Evolutionary conservation across 2,888 invertebrate genomes (phyloP), one percentile per base, ranked within the genome.

Genomic region (Tinea trinotella): DNA sequence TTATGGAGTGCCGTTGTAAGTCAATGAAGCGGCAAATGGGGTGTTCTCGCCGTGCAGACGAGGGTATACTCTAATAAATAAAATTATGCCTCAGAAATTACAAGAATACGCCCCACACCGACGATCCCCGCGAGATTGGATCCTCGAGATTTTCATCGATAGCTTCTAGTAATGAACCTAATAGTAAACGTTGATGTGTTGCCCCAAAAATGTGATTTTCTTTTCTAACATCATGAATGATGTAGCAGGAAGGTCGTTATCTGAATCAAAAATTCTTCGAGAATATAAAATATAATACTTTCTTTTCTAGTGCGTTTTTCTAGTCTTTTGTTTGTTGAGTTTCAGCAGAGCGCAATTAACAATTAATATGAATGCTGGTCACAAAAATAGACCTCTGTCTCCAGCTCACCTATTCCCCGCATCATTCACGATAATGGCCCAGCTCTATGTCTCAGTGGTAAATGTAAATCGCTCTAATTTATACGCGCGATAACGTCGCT

Each of bases 11-110:
- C 76, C 83, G 83, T 84, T 84, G 85, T 85, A 84, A 85, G 85
- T 85, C 85, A 84, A 85, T 85, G 85, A 84, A 76, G 83, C 83
- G 82, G 80, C 69, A 84, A 85, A 85, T 85, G 77, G 85, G 84
- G 82, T 82, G 77, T 76, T 80, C 81, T 73, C 74, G 73, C 64
- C 74, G 73, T 64, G 67, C 64, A 68, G 69, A 70, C 70, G 76
- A 74, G 76, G 77, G 76, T 71, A 75, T 68, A 76, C 77, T 82
- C 82, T 84, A 84, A 85, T 84, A 85, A 84, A 85, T 84, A 84
- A 84, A 84, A 85, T 85, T 84, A 85, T 84, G 76, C 79, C 77
- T 72, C 76, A 77, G 82, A 84, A 85, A 85, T 85, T 84, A 85
- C 85, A 83, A 84, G 81, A 83, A 84, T 77, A 80, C 81, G 79